A percentile compares a stretch with the other conserved stretches of the same genome.
Conservation (phyloP, 2,888 invertebrate genomes). For the Sussaba pulchella region DNA sequence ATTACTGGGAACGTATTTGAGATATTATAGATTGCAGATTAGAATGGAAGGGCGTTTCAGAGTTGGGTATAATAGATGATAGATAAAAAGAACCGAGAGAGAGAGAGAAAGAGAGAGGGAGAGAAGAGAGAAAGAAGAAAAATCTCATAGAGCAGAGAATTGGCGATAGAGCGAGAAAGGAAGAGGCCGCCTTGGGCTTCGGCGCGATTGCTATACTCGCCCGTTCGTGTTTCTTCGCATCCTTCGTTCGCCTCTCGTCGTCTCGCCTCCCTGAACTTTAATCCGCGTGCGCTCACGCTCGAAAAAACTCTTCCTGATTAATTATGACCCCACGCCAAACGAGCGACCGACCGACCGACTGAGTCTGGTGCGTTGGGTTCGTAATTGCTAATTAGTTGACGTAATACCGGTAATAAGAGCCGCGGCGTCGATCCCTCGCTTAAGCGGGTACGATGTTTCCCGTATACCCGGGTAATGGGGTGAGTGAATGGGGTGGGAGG, state of each 20-base stretch:
- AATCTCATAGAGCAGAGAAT: not conserved
- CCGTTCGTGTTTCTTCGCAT: conserved; percentile 26
- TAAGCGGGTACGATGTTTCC: conserved; percentile 35
- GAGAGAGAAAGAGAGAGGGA: not conserved
- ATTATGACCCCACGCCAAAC: conserved; percentile 70
- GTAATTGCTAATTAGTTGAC: conserved; percentile 78
- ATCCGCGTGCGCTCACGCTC: conserved; percentile 63
- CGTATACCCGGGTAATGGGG: conserved; percentile 15
- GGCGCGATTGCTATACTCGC: conserved; percentile 11
- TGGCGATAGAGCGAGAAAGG: not conserved
- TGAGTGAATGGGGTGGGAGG: too few species aligned
- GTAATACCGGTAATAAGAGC: conserved; percentile 74
- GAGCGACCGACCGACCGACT: conserved; percentile 54
- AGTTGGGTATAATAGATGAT: not conserved
- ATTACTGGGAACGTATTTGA: not conserved
- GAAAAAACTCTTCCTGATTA: conserved; percentile 72
- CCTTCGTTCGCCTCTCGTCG: conserved; percentile 34
- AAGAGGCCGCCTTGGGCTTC: not conserved
- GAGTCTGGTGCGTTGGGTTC: conserved; percentile 57
- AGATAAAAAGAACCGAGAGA: conserved; percentile 2
- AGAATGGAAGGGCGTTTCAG: not conserved
- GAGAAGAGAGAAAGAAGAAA: not conserved
- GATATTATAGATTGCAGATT: not conserved
- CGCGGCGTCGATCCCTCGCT: conserved; percentile 55
- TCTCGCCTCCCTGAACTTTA: conserved; percentile 66